Evolutionary conservation across 2,888 invertebrate genomes (phyloP), one percentile per base, ranked within the genome.

Genomic region (Metellina segmentata): DNA sequence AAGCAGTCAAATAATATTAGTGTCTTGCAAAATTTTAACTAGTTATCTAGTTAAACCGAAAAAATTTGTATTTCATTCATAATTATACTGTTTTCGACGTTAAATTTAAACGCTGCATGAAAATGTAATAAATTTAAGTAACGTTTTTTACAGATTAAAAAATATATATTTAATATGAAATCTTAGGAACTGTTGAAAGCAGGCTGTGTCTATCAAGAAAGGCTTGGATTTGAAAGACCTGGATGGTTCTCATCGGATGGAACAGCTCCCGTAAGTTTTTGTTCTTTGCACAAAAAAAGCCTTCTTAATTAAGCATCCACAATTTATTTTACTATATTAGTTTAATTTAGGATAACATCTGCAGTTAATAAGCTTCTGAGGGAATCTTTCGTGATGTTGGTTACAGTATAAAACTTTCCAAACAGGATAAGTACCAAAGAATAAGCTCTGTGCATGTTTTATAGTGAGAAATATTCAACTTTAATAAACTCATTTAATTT

Each of bases 201-300:
- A 86, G 98, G 98, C 0, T 98, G 98, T 0, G 97, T 98, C 51
- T 98, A 97, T 97, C 97, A 98, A 94, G 97, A 98, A 94, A 96
- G 97, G 8, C 97, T 97, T 82, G 97, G 98, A 0, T 98, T 98
- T 97, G 98, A 98, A 94, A 95, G 98, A 93, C 98, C 98, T 0
- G 98, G 97, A 0, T 98, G 97, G 96, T 98, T 97, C 92, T 94
- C 94, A 34, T 93, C 94, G 6, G 95, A 96, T 75, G 95, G 96
- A 9, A 95, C 95, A 9, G 95, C 96, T n/a, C 96, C 96, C 79
- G 96, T 97, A 87, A 93, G 93, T 20, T 34, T 49, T 16, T 34
- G 34, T 34, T 34, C 19, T 52, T 52, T 7, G 20, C 5, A 16
- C 16, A 69, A 13, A 16, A 13, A 16, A 13, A 11, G 0, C 69